Evolutionary conservation across 2,888 invertebrate species (phyloP).

Genomic region (Pterostichus niger): DNA sequence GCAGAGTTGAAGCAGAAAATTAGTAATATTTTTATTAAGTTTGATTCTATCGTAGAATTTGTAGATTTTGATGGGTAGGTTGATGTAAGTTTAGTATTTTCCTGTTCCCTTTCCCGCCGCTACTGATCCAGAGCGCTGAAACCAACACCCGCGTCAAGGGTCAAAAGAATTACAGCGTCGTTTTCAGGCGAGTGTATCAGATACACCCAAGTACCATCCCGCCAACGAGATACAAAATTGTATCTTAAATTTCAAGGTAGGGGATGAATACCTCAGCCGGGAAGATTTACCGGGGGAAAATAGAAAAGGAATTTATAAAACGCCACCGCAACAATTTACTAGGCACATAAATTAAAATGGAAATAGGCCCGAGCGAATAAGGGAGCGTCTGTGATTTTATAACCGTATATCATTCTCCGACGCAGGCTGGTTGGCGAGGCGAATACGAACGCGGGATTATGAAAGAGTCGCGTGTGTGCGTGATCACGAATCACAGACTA

Average conservation of each 20-base stretch:
- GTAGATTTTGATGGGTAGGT: too few relatives aligned
- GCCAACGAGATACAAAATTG: constrained; percentile 59
- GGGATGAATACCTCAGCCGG: constrained; percentile 44
- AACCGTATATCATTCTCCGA: constrained; percentile 52
- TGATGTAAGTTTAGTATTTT: background rate
- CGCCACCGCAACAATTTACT: constrained; percentile 65
- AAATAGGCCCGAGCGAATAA: constrained; percentile 14
- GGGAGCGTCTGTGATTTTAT: constrained; percentile 56
- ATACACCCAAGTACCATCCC: constrained; percentile 37
- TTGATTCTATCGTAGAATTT: too few relatives aligned
- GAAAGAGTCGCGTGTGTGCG: constrained; percentile 29
- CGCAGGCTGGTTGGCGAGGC: background rate
- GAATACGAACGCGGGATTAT: constrained; percentile 26
- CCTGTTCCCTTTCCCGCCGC: background rate
- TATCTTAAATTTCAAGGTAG: constrained; percentile 63
- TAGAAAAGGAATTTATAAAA: constrained; percentile 66
- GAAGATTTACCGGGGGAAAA: constrained; percentile 61
- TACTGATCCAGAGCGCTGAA: background rate
- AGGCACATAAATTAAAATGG: constrained; percentile 64
- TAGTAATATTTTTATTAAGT: too few relatives aligned
- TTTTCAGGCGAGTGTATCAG: constrained; percentile 41
- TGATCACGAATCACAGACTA: constrained; percentile 9
- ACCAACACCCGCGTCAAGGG: constrained; percentile 49
- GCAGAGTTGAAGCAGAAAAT: too few relatives aligned
- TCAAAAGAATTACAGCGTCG: constrained; percentile 60